Conservation (phyloP, 2,797 vertebrate genomes). For the Falco novaeseelandiae region DNA sequence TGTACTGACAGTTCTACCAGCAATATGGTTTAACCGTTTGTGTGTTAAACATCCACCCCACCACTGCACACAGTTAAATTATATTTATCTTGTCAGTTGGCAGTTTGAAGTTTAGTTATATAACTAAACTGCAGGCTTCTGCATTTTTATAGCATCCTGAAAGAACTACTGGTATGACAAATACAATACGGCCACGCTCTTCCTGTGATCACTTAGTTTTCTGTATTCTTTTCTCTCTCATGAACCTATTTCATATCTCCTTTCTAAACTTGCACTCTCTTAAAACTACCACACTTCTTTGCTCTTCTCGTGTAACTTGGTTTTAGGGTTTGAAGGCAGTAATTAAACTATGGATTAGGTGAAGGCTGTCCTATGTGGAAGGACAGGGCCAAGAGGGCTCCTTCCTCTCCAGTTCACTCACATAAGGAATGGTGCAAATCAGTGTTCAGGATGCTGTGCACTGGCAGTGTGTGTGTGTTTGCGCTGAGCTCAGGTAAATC, state of each 20-base stretch:
- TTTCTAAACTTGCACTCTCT: neutral
- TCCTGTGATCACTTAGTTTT: neutral
- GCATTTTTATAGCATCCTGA: neutral
- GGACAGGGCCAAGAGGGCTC: neutral
- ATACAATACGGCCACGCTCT: neutral
- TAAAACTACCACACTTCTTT: neutral
- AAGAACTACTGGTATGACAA: neutral
- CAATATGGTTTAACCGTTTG: neutral
- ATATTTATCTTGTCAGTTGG: neutral
- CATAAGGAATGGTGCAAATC: neutral
- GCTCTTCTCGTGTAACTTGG: neutral
- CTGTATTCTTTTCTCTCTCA: neutral
- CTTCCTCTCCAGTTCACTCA: neutral
- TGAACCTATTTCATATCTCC: neutral
- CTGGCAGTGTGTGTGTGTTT: neutral
- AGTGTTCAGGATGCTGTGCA: neutral
- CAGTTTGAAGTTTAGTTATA: neutral
- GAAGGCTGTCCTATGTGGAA: neutral
- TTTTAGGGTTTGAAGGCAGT: neutral
- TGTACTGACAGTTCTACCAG: neutral
- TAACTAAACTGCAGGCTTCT: neutral
- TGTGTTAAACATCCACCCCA: neutral
- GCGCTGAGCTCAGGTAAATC: neutral
- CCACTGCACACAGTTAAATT: neutral
- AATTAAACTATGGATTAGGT: neutral